A percentile compares a stretch with the other conserved stretches of the same genome.
phyloP scores from a whole-genome alignment of 2,888 invertebrate genomes.

The Erebia aethiops region DNA sequence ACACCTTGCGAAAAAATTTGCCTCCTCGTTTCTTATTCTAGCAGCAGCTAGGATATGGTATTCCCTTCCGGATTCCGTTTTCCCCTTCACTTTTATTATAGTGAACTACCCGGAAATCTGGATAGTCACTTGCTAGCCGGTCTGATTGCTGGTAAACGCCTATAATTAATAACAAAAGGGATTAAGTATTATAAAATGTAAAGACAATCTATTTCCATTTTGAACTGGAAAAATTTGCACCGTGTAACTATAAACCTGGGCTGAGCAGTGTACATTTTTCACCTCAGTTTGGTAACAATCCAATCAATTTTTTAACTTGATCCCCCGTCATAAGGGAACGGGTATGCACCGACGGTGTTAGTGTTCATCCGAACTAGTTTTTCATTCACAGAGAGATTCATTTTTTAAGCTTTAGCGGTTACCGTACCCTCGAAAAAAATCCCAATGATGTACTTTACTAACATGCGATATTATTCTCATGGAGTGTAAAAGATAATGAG shows the following conservation, averaged over 20 bases:
- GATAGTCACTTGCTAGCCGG: too few relatives aligned
- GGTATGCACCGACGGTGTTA: conserved; percentile 24
- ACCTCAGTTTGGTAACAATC: conserved; percentile 24
- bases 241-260: neutral
- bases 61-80: too few relatives aligned
- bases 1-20: too few relatives aligned
- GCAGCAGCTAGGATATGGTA: too few relatives aligned
- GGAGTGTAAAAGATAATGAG: too few relatives aligned
- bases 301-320: conserved; percentile 35
- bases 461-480: too few relatives aligned
- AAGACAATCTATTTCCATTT: neutral
- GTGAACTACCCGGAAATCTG: too few relatives aligned
- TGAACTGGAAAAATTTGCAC: neutral
- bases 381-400: conserved; percentile 21
- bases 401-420: conserved; percentile 19
- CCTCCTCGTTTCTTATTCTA: too few relatives aligned
- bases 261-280: conserved; percentile 21
- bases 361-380: conserved; percentile 27
- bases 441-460: too few relatives aligned
- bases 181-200: neutral
- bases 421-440: too few relatives aligned
- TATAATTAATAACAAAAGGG: neutral
- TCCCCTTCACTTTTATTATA: too few relatives aligned
- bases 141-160: too few relatives aligned
- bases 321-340: conserved; percentile 24